Evolutionary conservation across 2,888 invertebrate species (phyloP).

Genomic region (Acleris literana): DNA sequence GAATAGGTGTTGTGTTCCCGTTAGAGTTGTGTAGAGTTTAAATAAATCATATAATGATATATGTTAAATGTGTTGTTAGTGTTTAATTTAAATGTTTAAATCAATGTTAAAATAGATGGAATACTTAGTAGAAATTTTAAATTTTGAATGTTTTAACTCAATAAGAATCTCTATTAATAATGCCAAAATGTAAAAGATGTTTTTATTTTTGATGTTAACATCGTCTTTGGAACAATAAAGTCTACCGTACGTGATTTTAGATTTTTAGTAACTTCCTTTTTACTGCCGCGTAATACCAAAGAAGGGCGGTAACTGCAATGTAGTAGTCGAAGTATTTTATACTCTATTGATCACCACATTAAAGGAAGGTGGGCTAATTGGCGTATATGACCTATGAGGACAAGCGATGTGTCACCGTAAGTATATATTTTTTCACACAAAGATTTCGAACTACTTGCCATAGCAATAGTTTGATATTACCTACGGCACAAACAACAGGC

Average conservation of each 20-base stretch:
- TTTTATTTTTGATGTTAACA: constrained; percentile 68
- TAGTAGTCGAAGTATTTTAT: too few species aligned
- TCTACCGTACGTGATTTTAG: constrained; percentile 46
- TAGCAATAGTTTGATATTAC: too few species aligned
- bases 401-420: too few species aligned
- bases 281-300: too few species aligned
- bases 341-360: too few species aligned
- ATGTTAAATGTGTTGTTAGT: constrained; percentile 77
- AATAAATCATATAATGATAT: constrained; percentile 62
- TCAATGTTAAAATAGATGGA: constrained; percentile 57
- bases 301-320: too few species aligned
- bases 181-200: constrained; percentile 57
- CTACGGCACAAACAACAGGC: too few species aligned
- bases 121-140: constrained; percentile 65
- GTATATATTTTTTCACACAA: too few species aligned
- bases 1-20: constrained; percentile 73
- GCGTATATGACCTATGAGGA: too few species aligned
- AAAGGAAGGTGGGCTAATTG: too few species aligned
- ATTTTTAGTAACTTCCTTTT: constrained; percentile 39
- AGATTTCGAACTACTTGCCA: too few species aligned
- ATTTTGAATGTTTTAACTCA: constrained; percentile 66
- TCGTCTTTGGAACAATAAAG: constrained; percentile 71
- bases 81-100: constrained; percentile 69
- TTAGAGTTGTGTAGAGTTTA: constrained; percentile 56
- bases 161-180: constrained; percentile 58